Base-by-base conservation (phyloP, 2,888 invertebrate genomes). In the Holacanthella duospinosa region DNA sequence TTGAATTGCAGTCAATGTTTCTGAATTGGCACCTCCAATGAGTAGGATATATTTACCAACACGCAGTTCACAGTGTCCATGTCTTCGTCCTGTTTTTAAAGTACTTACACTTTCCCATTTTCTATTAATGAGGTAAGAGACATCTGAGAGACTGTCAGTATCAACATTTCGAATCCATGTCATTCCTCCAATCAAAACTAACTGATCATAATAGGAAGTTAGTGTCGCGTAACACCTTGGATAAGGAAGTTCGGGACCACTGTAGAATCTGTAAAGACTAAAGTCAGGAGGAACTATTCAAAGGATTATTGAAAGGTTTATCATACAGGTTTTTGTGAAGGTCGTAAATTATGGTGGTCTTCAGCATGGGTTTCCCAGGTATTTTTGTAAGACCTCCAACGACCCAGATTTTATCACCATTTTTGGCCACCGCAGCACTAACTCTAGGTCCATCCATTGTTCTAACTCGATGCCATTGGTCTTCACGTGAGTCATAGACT, bases 331-430 rank as follows among this genome's bases (percentile, higher is more conserved):
- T 44, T n/a, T 59, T 36, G 2, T 43, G 43, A 6, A 44, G 56
- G 21, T 67, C 62, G 53, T 64, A 65, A n/a, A 36, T 56, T 12
- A 63, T 3, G 16, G 64, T 64, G 2, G 64, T 61, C 29, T 61
- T 64, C 27, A 66, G 81, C 27, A 79, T 79, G 63, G 80, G 80
- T 74, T 80, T 80, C 71, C 82, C 81, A 25, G 81, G 81, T 54
- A 66, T 66, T 29, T 66, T 60, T 9, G 82, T 82, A 82, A 86
- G 83, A 44, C 87, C 87, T 48, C 87, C 87, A 16, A 84, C 86
- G 55, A 85, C 84, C 86, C 86, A 86, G 76, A 87, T 85, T 72
- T 82, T 81, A 71, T 84, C 83, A 29, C 82, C 79, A 75, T 83
- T 84, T 74, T 83, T 83, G 57, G 81, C 78, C 63, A 82, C 80